A percentile compares a stretch with the other conserved stretches of the same genome.
Conservation (phyloP, 2,113 vertebrate genomes). For the Syngnathus typhle region DNA sequence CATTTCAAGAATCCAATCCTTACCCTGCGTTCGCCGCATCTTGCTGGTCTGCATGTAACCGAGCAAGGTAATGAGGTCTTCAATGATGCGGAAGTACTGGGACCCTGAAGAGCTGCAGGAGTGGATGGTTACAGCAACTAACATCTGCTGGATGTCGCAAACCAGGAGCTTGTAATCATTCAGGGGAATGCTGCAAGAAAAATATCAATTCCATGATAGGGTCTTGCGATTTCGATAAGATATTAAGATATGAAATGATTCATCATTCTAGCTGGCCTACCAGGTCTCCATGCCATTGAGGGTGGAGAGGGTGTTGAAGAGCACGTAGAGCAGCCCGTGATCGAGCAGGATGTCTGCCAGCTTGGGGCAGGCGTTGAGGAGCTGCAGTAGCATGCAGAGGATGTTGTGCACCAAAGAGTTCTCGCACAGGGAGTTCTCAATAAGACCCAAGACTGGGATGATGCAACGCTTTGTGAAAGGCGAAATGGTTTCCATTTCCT, state of each 20-base stretch:
- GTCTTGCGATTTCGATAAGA: neutral
- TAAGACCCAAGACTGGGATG: slow-evolving; percentile 87
- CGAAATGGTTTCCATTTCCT: slow-evolving; percentile 84
- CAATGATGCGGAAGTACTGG: slow-evolving; percentile 97
- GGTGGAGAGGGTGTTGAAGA: slow-evolving; percentile 90
- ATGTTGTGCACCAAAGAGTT: slow-evolving; percentile 85
- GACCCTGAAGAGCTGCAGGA: slow-evolving; percentile 94
- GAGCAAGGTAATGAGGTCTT: slow-evolving; percentile 92
- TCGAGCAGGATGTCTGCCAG: slow-evolving; percentile 93
- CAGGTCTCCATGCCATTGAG: slow-evolving; percentile 90
- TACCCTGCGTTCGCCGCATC: slow-evolving; percentile 86
- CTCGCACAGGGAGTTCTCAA: slow-evolving; percentile 92
- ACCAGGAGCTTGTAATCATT: slow-evolving; percentile 89
- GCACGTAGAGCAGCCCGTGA: slow-evolving; percentile 90
- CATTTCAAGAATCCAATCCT: slow-evolving; percentile 39
- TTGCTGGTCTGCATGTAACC: slow-evolving; percentile 92
- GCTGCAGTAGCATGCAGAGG: slow-evolving; percentile 87
- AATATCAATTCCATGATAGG: slow-evolving; percentile 21
- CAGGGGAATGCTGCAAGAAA: slow-evolving; percentile 77
- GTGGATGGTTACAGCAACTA: slow-evolving; percentile 91
- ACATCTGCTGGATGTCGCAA: slow-evolving; percentile 91
- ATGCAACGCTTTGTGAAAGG: slow-evolving; percentile 90
- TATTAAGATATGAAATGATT: slow-evolving; percentile 13
- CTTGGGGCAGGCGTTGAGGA: slow-evolving; percentile 91
- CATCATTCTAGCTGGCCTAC: slow-evolving; percentile 65